Conservation (phyloP, 2,797 vertebrate species). For the Rhincodon typus region DNA sequence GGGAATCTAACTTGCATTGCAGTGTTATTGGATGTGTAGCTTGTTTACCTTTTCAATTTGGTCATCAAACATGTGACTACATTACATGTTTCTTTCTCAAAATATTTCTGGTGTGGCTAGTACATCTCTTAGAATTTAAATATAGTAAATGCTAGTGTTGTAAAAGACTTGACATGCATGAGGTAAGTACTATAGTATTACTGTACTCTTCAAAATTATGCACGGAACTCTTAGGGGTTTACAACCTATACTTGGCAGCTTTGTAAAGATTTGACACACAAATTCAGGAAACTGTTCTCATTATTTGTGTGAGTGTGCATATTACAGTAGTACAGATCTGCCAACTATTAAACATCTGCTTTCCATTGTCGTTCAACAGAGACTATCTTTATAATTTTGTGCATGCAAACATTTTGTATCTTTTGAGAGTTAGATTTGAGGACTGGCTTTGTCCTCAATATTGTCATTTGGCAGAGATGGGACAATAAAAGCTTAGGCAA, state of each 20-base stretch:
- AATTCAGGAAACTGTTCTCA: neutral
- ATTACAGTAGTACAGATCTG: neutral
- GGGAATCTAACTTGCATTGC: neutral
- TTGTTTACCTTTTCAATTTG: slow-evolving; percentile 22
- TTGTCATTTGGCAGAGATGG: neutral
- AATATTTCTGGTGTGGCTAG: neutral
- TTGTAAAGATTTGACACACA: neutral
- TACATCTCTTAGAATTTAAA: neutral
- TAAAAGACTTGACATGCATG: neutral
- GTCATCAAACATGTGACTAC: slow-evolving; percentile 6
- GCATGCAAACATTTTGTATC: neutral
- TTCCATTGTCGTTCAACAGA: neutral
- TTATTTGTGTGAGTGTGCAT: neutral
- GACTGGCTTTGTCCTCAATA: neutral
- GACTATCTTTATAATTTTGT: neutral
- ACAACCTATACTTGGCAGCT: neutral
- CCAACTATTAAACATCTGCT: slow-evolving; percentile 12
- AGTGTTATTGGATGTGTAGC: neutral
- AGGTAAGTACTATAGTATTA: neutral
- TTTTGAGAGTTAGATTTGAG: neutral
- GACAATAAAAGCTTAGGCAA: neutral
- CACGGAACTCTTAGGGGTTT: neutral
- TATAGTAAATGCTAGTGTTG: neutral
- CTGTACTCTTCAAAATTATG: neutral
- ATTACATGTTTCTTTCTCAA: neutral